Evolutionary conservation across 2,888 invertebrate species (phyloP), one percentile per base, ranked within the genome.

Genomic region (Napeogenes sylphis): DNA sequence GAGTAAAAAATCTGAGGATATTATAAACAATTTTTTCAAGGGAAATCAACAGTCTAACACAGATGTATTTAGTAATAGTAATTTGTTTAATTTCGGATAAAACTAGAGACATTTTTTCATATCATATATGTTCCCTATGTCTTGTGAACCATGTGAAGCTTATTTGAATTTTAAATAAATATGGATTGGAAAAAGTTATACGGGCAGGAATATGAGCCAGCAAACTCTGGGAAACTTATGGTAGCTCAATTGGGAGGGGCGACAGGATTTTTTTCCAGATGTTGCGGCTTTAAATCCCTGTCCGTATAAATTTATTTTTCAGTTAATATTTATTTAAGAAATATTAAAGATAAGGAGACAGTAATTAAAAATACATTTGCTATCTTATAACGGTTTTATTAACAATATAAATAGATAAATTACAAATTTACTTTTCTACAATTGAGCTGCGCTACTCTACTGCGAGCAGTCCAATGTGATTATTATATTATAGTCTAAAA

Each of bases 391-490:
- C 90, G 83, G 81, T 90, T 90, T 90, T 90, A 90, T 88, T 90
- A 90, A 90, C 90, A 90, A 90, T 90, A 90, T 89, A 89, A 90
- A 90, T 87, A 87, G 83, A 76, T 87, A 89, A 72, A 85, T 89
- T 89, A 89, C 85, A 90, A 90, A 90, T 87, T 87, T 88, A 89
- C 80, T 79, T 73, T 69, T 77, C 88, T 89, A 90, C 87, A 85
- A 87, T 89, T 90, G 89, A 90, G 89, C 90, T 88, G 88, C 88
- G 84, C 90, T 90, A 90, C 82, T 86, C 88, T 89, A 89, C 87
- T 82, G 84, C 86, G 86, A 88, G 87, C 90, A 89, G 88, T 88
- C 82, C 85, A 87, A 88, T 79, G 82, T 88, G 83, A 83, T 85
- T 86, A 81, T 71, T 71, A 69, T 75, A 71, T 69, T 70, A 66